Conservation (phyloP, 2,888 invertebrate species). For the Celastrina argiolus region DNA sequence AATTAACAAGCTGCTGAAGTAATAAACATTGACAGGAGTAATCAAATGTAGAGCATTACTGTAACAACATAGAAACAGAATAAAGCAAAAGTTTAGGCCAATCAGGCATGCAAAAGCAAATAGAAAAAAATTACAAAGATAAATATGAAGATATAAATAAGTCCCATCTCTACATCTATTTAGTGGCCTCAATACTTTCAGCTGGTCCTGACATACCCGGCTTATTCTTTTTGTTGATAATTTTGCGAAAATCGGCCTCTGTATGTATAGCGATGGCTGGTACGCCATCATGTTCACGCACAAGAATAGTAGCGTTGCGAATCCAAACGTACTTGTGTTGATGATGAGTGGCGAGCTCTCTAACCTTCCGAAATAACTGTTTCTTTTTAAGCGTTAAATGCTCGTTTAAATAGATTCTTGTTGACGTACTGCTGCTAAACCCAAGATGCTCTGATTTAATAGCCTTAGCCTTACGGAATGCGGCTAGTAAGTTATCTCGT, state of each 20-base stretch:
- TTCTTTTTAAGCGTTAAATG: slow-evolving; percentile 30
- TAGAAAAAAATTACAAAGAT: no score
- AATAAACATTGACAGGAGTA: no score
- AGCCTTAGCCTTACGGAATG: slow-evolving; percentile 20
- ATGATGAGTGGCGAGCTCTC: slow-evolving; percentile 22
- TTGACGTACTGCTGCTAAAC: slow-evolving; percentile 19
- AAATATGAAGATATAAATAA: no score
- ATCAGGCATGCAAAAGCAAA: no score
- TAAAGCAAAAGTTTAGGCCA: no score
- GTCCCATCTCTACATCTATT: no score
- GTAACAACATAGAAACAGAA: no score
- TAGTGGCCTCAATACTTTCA: no score
- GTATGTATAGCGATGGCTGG: slow-evolving; percentile 20
- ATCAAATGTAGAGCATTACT: no score
- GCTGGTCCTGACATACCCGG: no score
- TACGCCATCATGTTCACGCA: slow-evolving; percentile 23
- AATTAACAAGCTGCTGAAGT: no score
- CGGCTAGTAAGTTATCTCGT: slow-evolving; percentile 26
- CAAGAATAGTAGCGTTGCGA: slow-evolving; percentile 27
- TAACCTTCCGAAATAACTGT: slow-evolving; percentile 26
- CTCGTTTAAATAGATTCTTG: slow-evolving; percentile 26
- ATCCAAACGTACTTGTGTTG: slow-evolving; percentile 28
- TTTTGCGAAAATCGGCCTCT: background rate
- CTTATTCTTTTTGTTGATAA: no score
- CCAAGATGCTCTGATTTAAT: slow-evolving; percentile 22